These are phyloP conservation scores for Pocillopora verrucosa DNA, from an alignment of 64 coral and sea anemone species.

Conservation along the genomic window DNA sequence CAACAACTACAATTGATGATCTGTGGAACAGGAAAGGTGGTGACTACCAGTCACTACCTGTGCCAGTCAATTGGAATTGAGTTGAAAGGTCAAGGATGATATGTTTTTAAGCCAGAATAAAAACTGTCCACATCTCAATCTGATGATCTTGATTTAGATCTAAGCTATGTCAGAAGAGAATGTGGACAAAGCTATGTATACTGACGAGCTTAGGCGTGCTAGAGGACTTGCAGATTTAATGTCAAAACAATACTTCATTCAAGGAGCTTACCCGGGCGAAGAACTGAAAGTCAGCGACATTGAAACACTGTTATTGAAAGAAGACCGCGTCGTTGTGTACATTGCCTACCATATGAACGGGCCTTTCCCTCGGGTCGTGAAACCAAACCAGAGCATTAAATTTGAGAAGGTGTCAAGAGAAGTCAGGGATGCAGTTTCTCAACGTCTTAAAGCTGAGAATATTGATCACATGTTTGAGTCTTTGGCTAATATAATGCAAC, in stretches of 20 bases:
- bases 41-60: too few relatives aligned
- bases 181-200: not conserved
- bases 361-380: constrained; percentile 17
- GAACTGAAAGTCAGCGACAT: not conserved
- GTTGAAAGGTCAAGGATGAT: too few relatives aligned
- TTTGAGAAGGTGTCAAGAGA: constrained; percentile 2
- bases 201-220: constrained; percentile 21
- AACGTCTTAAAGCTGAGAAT: not conserved
- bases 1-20: not conserved
- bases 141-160: too few relatives aligned
- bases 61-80: too few relatives aligned
- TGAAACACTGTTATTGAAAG: not conserved
- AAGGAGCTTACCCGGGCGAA: not conserved
- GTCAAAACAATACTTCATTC: not conserved
- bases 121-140: too few relatives aligned
- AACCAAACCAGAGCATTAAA: not conserved
- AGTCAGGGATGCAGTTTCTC: not conserved
- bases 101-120: too few relatives aligned
- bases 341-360: not conserved
- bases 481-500: not conserved
- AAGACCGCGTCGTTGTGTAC: not conserved
- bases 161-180: not conserved
- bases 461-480: not conserved
- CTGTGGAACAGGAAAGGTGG: too few relatives aligned
- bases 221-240: constrained; percentile 38